Base-by-base conservation (phyloP, 2,888 invertebrate species). In the Fragum fragum region DNA sequence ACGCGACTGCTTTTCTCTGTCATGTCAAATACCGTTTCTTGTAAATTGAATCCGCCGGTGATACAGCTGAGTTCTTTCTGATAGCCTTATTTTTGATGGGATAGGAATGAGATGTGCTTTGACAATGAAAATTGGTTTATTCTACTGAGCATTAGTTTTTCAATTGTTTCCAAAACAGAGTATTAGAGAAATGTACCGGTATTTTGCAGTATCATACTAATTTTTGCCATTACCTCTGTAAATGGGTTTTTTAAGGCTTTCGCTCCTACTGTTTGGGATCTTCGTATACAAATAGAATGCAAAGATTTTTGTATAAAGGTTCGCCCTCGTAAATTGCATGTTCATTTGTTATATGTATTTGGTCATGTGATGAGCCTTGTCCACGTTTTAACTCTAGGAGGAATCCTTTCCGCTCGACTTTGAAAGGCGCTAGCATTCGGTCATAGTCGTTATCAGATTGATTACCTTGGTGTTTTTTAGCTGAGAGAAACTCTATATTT, bases 21-120 rank as follows among this genome's bases (percentile, higher is more conserved):
- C 1, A 5, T 7, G 28, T 59, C 14, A 28, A 28, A 59, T 14
- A 59, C 18, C 11, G 59, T 16, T 28, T 28, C 59, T 9, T 59
- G 26, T 16, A 59, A 16, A 26, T 28, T 59, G 5, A 59, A 59
- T 2, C 28, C 59, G 9, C 28, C 29, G 9, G 59, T 59, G 16
- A 59, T 59, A 18, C 59, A 59, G 29, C 59, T 59, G 21, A 59
- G 16, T 28, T 59, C 14, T 29, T 59, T 59, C 28, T 28, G 59
- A 11, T 28, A 59, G 11, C 59, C 59, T 11, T 28, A 11, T 59
- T 59, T 26, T 26, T 59, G 59, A 16, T 3, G 7, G 26, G 11
- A 28, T 26, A 16, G 59, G 29, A 59, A 59, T 11, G 26, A 29
- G 1, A 59, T 28, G 11, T 59, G 26, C 6, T 6, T 9, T 6